A percentile compares a stretch with the other conserved stretches of the same genome.
phyloP scores from a whole-genome alignment of 2,888 invertebrate genomes.

The Chymomyza procnemis region DNA sequence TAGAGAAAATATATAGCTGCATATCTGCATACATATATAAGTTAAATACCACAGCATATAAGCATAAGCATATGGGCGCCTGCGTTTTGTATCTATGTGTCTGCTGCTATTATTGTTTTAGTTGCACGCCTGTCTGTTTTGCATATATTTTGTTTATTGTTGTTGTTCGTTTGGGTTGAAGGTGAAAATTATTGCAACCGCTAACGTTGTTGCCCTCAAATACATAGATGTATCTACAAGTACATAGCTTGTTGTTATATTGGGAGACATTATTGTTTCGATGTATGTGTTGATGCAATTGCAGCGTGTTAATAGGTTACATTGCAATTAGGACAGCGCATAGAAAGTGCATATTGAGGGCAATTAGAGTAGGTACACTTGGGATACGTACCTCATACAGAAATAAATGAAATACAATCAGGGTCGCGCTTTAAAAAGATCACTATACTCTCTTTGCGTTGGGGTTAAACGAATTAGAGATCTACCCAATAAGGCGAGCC shows the following conservation, averaged over 20 bases:
- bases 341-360: constrained; percentile 34
- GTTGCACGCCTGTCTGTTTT: constrained; percentile 24
- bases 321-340: constrained; percentile 66
- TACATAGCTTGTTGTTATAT: constrained; percentile 27
- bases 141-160: constrained; percentile 27
- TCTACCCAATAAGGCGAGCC: background rate
- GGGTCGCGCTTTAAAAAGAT: background rate
- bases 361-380: constrained; percentile 28
- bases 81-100: background rate
- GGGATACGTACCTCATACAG: too few relatives aligned
- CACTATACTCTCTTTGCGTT: background rate
- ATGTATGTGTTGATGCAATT: constrained; percentile 26
- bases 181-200: constrained; percentile 56
- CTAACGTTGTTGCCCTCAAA: constrained; percentile 11
- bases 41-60: background rate
- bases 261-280: constrained; percentile 9
- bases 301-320: constrained; percentile 66
- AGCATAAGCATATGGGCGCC: background rate
- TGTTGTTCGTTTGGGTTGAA: constrained; percentile 52
- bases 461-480: background rate
- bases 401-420: background rate
- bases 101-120: constrained; percentile 41
- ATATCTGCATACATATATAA: background rate
- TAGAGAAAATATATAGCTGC: constrained; percentile 8
- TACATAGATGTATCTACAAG: background rate